Conservation (phyloP, 2,888 invertebrate species). For the Cheilosia vernalis region DNA sequence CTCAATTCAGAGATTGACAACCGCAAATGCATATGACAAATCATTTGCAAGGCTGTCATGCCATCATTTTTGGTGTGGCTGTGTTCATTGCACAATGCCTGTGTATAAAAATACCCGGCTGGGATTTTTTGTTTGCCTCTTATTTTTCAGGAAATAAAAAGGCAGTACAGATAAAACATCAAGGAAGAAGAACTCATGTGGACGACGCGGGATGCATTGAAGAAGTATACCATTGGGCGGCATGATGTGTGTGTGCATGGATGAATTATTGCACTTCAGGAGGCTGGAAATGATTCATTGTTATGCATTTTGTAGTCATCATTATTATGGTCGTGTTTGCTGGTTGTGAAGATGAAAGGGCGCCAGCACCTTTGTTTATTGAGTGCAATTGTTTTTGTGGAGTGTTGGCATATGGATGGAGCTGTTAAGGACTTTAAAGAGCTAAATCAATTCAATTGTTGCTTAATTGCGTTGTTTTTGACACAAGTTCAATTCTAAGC, state of each 20-base stretch:
- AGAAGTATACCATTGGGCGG: constrained; percentile 9
- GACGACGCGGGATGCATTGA: constrained; percentile 1
- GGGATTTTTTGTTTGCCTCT: background rate
- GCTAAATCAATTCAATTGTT: background rate
- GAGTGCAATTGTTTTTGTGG: constrained; percentile 9
- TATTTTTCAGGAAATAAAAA: constrained; percentile 27
- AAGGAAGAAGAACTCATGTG: constrained; percentile 4
- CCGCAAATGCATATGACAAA: constrained; percentile 77
- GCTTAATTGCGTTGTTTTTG: background rate
- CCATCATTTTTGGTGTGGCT: constrained; percentile 37
- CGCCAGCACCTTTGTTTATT: constrained; percentile 44
- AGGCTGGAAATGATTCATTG: constrained; percentile 76
- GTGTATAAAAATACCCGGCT: constrained; percentile 16
- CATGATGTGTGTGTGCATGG: constrained; percentile 23
- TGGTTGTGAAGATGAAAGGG: constrained; percentile 11
- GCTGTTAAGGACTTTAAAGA: background rate
- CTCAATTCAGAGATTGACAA: constrained; percentile 76
- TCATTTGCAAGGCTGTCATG: constrained; percentile 74
- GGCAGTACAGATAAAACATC: background rate
- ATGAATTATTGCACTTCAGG: constrained; percentile 76
- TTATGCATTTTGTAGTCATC: constrained; percentile 76
- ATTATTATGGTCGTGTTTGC: constrained; percentile 72
- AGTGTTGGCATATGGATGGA: background rate
- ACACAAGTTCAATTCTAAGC: too few relatives aligned
- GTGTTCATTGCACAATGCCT: constrained; percentile 23